phyloP scores from a whole-genome alignment of 2,113 vertebrate species.

The Arizona elegans region DNA sequence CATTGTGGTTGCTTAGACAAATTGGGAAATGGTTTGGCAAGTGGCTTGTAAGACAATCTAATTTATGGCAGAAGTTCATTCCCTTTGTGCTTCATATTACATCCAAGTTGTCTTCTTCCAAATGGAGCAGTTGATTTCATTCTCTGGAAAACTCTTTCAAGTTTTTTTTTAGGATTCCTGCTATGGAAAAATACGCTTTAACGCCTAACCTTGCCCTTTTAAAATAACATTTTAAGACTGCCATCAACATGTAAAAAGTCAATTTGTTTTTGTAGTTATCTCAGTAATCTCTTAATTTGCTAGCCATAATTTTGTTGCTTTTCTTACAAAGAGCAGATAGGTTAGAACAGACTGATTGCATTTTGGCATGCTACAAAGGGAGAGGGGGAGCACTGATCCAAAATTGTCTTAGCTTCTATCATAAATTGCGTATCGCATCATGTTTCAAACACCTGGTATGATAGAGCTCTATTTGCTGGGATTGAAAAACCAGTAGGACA shows the following conservation, averaged over 20 bases:
- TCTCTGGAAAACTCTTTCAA: constrained; percentile 54
- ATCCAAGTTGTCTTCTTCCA: constrained; percentile 51
- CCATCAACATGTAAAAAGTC: neutral
- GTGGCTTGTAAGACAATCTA: constrained; percentile 53
- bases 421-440: neutral
- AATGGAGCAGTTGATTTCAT: constrained; percentile 61
- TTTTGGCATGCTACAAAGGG: neutral
- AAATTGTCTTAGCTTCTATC: neutral
- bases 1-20: constrained; percentile 50
- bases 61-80: constrained; percentile 59
- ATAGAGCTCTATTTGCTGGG: neutral
- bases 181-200: constrained; percentile 11
- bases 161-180: constrained; percentile 31
- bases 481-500: neutral
- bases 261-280: neutral
- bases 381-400: neutral
- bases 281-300: neutral
- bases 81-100: constrained; percentile 59
- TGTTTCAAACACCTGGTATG: neutral
- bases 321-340: neutral
- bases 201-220: neutral
- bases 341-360: neutral
- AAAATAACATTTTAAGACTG: constrained; percentile 9
- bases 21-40: constrained; percentile 58
- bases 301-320: neutral